phyloP scores from a whole-genome alignment of 2,797 vertebrate genomes.

The Myotis planiceps region DNA sequence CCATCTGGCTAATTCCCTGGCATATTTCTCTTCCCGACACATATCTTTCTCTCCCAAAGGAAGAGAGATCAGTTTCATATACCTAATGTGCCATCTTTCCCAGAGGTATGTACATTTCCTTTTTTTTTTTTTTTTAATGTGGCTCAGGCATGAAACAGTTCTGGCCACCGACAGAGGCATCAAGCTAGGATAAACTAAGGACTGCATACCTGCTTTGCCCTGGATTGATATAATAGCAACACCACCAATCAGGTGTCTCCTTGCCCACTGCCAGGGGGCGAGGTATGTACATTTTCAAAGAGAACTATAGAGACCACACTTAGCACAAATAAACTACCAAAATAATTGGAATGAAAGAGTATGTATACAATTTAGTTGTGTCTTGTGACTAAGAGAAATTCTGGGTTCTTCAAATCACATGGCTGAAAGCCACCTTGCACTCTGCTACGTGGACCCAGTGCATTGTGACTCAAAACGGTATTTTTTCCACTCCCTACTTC shows the following conservation, averaged over 20 bases:
- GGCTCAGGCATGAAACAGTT: no score
- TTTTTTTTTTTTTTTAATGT: no score
- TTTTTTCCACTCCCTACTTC: neutral
- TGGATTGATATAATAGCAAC: no score
- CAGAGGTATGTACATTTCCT: neutral
- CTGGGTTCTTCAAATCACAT: neutral
- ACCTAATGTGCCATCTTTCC: neutral
- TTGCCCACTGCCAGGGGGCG: no score
- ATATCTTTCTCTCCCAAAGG: neutral
- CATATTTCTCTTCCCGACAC: neutral
- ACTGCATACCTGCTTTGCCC: no score
- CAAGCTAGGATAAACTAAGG: no score
- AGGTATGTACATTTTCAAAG: neutral
- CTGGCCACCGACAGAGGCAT: no score
- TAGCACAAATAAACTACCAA: neutral
- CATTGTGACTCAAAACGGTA: accelerated
- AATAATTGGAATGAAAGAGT: neutral
- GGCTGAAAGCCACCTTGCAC: neutral
- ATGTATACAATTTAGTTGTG: neutral
- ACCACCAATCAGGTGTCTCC: no score
- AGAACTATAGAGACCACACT: neutral
- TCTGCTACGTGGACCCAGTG: accelerated
- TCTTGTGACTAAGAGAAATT: neutral
- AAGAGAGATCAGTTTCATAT: neutral
- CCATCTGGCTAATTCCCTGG: neutral